Conservation (phyloP, 2,113 vertebrate genomes). For the Micronycteris hirsuta region DNA sequence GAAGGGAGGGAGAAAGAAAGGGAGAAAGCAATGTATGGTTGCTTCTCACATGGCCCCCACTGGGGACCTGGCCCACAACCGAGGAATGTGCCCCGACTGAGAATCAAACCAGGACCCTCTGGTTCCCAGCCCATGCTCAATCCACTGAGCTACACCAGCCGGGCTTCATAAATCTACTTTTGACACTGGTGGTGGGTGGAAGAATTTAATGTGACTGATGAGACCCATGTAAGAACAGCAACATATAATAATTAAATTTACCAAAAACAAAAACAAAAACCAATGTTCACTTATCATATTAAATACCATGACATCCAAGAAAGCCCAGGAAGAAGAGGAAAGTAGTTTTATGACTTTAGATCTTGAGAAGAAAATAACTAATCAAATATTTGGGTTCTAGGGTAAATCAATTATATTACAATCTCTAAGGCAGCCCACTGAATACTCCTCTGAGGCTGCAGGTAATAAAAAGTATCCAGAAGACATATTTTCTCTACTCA, state of each 20-base stretch:
- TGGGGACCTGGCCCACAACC: too few species aligned
- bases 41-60: too few species aligned
- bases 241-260: conserved; percentile 12
- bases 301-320: neutral
- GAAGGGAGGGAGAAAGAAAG: too few species aligned
- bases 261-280: neutral
- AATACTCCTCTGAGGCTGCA: neutral
- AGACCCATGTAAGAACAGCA: neutral
- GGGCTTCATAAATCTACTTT: neutral
- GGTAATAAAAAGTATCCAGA: conserved; percentile 36
- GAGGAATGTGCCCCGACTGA: too few species aligned
- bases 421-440: neutral
- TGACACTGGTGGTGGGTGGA: neutral
- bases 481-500: conserved; percentile 8
- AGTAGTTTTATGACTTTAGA: neutral
- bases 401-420: neutral
- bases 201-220: neutral
- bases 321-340: neutral
- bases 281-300: neutral
- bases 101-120: too few species aligned
- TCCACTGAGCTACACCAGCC: too few species aligned
- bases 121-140: too few species aligned
- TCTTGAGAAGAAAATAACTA: conserved; percentile 29
- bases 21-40: too few species aligned
- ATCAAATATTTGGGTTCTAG: conserved; percentile 35